Percentiles rank a stretch among this genome's conserved stretches.
Conservation (phyloP, 2,888 invertebrate genomes). For the Brachyopa scutellaris region DNA sequence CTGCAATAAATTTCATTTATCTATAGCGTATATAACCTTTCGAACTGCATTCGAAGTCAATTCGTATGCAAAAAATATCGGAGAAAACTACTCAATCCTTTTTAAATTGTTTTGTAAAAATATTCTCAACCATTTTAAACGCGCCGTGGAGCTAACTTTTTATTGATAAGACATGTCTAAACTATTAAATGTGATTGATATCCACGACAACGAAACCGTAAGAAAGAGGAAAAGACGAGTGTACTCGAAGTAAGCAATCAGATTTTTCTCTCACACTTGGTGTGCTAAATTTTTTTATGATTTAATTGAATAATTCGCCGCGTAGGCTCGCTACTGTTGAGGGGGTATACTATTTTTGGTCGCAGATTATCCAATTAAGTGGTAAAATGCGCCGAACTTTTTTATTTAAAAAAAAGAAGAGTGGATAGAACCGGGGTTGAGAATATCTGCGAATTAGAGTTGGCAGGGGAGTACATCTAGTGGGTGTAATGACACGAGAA, state of each 20-base stretch:
- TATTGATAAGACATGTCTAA: slow-evolving; percentile 23
- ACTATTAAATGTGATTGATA: slow-evolving; percentile 10
- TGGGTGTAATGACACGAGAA: slow-evolving; percentile 9
- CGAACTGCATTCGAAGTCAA: no score
- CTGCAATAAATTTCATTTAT: no score
- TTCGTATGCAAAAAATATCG: no score
- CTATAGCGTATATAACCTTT: no score
- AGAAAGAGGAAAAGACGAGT: no score
- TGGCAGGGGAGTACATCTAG: slow-evolving; percentile 2
- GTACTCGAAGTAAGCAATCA: no score
- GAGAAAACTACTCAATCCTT: no score
- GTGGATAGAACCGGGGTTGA: not conserved
- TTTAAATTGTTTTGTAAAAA: no score
- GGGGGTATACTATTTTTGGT: slow-evolving; percentile 28
- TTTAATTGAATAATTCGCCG: slow-evolving; percentile 46
- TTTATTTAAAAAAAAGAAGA: not conserved
- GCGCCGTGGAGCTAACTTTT: no score
- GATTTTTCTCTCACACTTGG: slow-evolving; percentile 13
- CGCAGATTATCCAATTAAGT: slow-evolving; percentile 46
- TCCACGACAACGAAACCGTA: no score
- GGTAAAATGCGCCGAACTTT: slow-evolving; percentile 42
- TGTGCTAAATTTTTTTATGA: not conserved
- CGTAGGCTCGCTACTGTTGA: slow-evolving; percentile 9
- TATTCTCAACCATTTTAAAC: no score
- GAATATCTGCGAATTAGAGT: not conserved